These are phyloP conservation scores for Phodopus roborovskii DNA, from an alignment of 2,113 vertebrate genomes.

Conservation along the genomic window DNA sequence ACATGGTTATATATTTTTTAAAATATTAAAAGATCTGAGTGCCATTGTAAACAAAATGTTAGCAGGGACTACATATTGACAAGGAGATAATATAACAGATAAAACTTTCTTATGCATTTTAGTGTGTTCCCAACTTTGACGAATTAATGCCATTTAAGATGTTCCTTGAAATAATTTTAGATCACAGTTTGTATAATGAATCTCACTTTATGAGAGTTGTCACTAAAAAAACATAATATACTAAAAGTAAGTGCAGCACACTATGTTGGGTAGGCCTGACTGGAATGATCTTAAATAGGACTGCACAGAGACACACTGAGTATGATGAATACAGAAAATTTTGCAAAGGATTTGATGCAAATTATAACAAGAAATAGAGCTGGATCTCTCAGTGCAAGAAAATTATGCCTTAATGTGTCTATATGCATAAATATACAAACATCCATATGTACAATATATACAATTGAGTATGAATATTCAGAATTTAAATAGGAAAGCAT, in stretches of 20 bases:
- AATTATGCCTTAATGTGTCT: too few relatives aligned
- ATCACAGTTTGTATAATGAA: neutral
- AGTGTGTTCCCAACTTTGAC: neutral
- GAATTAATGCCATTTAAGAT: neutral
- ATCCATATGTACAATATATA: neutral
- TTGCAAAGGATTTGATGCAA: neutral
- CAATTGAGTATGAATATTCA: too few relatives aligned
- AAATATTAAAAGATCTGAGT: neutral
- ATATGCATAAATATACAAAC: neutral
- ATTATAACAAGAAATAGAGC: neutral
- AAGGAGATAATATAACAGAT: neutral
- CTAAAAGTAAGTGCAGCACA: neutral
- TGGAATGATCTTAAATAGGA: neutral
- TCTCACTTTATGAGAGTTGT: neutral
- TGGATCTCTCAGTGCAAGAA: neutral
- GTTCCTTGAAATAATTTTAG: slow-evolving; percentile 42
- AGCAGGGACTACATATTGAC: neutral
- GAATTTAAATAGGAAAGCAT: neutral
- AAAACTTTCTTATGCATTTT: neutral
- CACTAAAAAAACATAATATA: slow-evolving; percentile 1
- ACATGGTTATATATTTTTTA: neutral
- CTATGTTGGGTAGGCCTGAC: neutral
- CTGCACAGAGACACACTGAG: neutral
- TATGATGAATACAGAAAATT: neutral
- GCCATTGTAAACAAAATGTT: neutral